Conservation (phyloP, 2,888 invertebrate species). For the Epirrhoe alternata region DNA sequence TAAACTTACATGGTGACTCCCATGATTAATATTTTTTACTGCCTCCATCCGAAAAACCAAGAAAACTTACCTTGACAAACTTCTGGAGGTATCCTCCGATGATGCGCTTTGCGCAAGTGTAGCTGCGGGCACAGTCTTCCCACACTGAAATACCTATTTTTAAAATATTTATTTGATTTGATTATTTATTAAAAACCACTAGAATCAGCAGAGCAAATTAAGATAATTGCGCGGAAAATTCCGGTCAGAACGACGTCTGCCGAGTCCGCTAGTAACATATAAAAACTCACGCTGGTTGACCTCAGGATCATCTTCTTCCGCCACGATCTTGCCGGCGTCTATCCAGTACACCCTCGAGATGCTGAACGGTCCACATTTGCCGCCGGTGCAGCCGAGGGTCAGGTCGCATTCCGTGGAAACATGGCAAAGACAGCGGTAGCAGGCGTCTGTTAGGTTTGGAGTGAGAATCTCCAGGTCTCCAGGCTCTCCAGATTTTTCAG, state of each 20-base stretch:
- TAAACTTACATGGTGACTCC: no score
- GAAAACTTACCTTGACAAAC: slow-evolving; percentile 81
- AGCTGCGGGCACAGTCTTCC: slow-evolving; percentile 86
- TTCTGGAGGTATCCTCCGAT: slow-evolving; percentile 85
- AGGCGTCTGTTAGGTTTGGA: slow-evolving; percentile 78
- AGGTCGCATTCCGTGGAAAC: slow-evolving; percentile 82
- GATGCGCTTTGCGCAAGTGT: slow-evolving; percentile 83
- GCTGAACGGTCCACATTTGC: slow-evolving; percentile 85
- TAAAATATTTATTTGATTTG: no score
- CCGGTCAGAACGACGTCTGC: no score
- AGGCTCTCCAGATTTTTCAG: no score
- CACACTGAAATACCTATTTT: slow-evolving; percentile 79
- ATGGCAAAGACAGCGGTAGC: slow-evolving; percentile 85
- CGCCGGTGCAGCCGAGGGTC: slow-evolving; percentile 75
- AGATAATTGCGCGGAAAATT: no score
- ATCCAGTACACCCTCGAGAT: slow-evolving; percentile 87
- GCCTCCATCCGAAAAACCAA: no score
- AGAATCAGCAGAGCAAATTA: no score
- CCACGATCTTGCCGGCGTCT: slow-evolving; percentile 83
- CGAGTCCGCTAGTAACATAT: no score
- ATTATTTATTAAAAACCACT: no score
- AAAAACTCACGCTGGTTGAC: slow-evolving; percentile 68
- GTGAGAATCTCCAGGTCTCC: slow-evolving; percentile 65
- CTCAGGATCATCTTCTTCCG: slow-evolving; percentile 85
- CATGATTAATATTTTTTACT: no score